A percentile compares a stretch with the other conserved stretches of the same genome.
These are phyloP conservation scores for Sycobia sp. DNA, from an alignment of 1,140 invertebrate genomes.

Conservation along the genomic window DNA sequence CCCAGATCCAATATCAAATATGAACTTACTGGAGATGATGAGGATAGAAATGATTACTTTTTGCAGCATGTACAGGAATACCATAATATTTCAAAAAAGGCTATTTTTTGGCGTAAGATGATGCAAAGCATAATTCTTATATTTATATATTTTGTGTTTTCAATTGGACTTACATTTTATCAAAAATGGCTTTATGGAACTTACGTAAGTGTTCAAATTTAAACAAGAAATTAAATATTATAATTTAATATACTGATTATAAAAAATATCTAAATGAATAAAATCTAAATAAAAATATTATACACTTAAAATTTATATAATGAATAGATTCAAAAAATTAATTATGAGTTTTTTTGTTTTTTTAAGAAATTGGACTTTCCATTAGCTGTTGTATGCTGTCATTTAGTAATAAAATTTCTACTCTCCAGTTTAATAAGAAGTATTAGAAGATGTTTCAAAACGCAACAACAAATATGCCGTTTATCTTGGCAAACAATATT, in stretches of 20 bases:
- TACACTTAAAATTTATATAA: too few species aligned
- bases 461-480: slow-evolving; percentile 65
- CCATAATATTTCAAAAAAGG: slow-evolving; percentile 44
- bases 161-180: slow-evolving; percentile 95
- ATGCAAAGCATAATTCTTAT: slow-evolving; percentile 66
- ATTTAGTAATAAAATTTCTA: slow-evolving; percentile 83
- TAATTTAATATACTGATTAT: background rate
- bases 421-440: slow-evolving; percentile 72
- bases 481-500: slow-evolving; percentile 73
- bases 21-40: slow-evolving; percentile 54
- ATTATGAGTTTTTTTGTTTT: background rate
- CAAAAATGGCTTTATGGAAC: slow-evolving; percentile 86
- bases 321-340: too few species aligned
- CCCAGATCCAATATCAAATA: slow-evolving; percentile 57
- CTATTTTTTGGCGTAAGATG: slow-evolving; percentile 49
- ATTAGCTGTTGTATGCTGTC: slow-evolving; percentile 80
- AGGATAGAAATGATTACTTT: slow-evolving; percentile 54
- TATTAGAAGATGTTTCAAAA: slow-evolving; percentile 67
- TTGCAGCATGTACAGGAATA: slow-evolving; percentile 49
- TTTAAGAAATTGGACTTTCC: slow-evolving; percentile 83
- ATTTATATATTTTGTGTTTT: slow-evolving; percentile 83
- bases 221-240: slow-evolving; percentile 3
- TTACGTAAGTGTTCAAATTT: slow-evolving; percentile 66
- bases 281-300: background rate
- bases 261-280: background rate